Conservation (phyloP, 1,140 invertebrate genomes). For the Charaxes varanes region DNA sequence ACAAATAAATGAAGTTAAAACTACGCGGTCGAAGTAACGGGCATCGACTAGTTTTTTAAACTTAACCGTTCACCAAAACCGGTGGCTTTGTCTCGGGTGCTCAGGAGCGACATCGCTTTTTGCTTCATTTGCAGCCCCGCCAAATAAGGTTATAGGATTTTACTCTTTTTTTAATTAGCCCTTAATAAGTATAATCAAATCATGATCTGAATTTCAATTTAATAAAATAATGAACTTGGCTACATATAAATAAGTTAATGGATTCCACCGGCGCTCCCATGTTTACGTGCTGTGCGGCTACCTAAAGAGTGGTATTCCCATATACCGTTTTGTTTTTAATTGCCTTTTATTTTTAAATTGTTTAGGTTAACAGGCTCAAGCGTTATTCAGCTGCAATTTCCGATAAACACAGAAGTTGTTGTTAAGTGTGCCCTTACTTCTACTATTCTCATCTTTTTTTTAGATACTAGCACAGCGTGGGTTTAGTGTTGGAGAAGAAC, state of each 20-base stretch:
- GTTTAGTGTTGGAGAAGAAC: too few species aligned
- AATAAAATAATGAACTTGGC: slow-evolving; percentile 10
- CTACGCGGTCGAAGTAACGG: too few species aligned
- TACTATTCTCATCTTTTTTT: too few species aligned
- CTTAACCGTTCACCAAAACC: slow-evolving; percentile 5
- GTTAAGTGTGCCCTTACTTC: too few species aligned
- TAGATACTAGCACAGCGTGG: too few species aligned
- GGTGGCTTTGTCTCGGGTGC: slow-evolving; percentile 10
- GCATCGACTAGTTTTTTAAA: slow-evolving; percentile 4
- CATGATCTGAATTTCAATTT: slow-evolving; percentile 29
- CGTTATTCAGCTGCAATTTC: too few species aligned
- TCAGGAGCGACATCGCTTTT: slow-evolving; percentile 30
- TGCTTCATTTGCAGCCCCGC: slow-evolving; percentile 36
- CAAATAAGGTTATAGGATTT: slow-evolving; percentile 18
- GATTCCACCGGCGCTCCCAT: not conserved
- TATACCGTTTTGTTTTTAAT: too few species aligned
- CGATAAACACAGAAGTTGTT: too few species aligned
- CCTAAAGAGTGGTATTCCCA: not conserved
- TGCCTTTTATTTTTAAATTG: too few species aligned
- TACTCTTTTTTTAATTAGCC: slow-evolving; percentile 19
- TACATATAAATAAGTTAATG: slow-evolving; percentile 4
- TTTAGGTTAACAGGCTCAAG: too few species aligned
- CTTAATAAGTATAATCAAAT: slow-evolving; percentile 34
- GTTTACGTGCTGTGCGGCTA: not conserved
- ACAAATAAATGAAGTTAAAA: not conserved